Evolutionary conservation across 2,113 vertebrate species (phyloP).

Genomic region (Cinclus cinclus): DNA sequence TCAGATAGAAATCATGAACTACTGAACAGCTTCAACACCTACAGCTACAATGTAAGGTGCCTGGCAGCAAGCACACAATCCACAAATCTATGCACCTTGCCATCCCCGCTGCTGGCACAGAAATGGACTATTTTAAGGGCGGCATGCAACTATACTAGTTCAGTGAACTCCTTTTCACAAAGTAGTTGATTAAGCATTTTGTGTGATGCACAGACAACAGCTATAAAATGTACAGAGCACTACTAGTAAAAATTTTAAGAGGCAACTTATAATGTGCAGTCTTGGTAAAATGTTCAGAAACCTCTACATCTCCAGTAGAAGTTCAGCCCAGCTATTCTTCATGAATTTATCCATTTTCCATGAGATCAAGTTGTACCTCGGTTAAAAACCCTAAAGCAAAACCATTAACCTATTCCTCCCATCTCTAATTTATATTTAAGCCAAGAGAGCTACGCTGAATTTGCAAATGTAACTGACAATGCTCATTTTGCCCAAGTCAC

Average conservation of each 20-base stretch:
- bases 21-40: neutral
- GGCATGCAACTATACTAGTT: neutral
- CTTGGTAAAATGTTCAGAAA: neutral
- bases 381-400: neutral
- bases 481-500: neutral
- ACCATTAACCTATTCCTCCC: neutral
- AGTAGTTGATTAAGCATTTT: neutral
- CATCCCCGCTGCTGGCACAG: neutral
- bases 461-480: neutral
- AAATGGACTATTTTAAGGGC: neutral
- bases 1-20: neutral
- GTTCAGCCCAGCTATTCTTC: neutral
- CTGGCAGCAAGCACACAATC: neutral
- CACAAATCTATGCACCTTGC: neutral
- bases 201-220: neutral
- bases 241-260: neutral
- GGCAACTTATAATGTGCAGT: neutral
- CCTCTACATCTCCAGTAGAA: rapidly evolving
- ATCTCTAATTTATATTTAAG: neutral
- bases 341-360: neutral
- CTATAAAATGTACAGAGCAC: neutral
- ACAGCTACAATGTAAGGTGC: neutral
- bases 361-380: neutral
- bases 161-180: neutral
- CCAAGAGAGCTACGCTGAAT: neutral